Evolutionary conservation across 2,113 vertebrate species (phyloP).

Genomic region (Tricholaema leucomelas): DNA sequence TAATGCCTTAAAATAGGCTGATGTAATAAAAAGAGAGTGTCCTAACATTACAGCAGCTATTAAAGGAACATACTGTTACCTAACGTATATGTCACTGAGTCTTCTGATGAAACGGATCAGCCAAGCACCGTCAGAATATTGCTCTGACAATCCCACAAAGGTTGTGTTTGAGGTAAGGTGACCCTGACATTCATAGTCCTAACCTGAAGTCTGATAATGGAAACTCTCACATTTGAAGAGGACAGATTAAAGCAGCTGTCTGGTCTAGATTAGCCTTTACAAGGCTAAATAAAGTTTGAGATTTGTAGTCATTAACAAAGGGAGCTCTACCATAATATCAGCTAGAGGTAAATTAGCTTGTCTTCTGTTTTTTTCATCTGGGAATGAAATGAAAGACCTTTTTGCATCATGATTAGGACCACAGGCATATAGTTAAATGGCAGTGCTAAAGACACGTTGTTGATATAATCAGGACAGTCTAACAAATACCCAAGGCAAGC

Average conservation of each 20-base stretch:
- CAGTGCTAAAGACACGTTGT: not conserved
- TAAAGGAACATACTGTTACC: not conserved
- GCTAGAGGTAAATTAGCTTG: not conserved
- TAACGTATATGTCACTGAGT: not conserved
- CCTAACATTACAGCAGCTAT: not conserved
- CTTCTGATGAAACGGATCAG: not conserved
- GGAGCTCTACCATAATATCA: not conserved
- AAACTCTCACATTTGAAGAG: not conserved
- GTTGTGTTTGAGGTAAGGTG: not conserved
- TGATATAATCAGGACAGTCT: not conserved
- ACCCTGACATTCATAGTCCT: not conserved
- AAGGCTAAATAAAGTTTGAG: not conserved
- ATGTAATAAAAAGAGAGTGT: not conserved
- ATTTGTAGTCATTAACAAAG: not conserved
- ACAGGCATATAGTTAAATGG: not conserved
- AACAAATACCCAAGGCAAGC: not conserved
- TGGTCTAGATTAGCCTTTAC: not conserved
- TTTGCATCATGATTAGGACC: not conserved
- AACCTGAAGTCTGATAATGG: not conserved
- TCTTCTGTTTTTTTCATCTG: not conserved
- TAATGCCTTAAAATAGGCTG: constrained; percentile 3
- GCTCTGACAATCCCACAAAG: not conserved
- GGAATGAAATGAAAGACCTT: not conserved
- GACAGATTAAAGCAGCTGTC: not conserved
- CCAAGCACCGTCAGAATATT: not conserved